Evolutionary conservation across 2,797 vertebrate genomes (phyloP).

Genomic region (Siniperca obscura): DNA sequence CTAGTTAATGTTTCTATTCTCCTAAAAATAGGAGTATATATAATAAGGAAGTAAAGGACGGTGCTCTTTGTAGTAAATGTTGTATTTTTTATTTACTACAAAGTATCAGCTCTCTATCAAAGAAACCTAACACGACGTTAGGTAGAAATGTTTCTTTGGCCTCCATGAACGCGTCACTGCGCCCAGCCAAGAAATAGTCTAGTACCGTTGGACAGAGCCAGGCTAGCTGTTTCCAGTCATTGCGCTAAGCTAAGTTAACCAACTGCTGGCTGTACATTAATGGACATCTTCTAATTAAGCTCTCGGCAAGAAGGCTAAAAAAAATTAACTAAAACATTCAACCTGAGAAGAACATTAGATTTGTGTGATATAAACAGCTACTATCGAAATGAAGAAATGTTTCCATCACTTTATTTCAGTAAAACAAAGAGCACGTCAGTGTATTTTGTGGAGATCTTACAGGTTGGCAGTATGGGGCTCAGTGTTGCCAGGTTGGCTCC

Average conservation of each 20-base stretch:
- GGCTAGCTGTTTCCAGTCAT: too few species aligned
- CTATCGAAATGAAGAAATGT: neutral
- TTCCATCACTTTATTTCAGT: constrained; percentile 12
- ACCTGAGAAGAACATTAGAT: neutral
- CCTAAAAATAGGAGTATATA: neutral
- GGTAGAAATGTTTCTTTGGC: too few species aligned
- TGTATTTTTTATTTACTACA: too few species aligned
- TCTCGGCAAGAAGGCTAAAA: neutral
- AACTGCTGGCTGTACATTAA: neutral
- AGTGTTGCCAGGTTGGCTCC: constrained; percentile 8
- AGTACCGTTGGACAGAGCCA: too few species aligned
- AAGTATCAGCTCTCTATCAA: too few species aligned
- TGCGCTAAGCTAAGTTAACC: too few species aligned
- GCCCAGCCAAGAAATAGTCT: too few species aligned
- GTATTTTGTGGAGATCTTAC: constrained; percentile 3
- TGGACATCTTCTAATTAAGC: neutral
- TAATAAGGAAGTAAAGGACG: too few species aligned
- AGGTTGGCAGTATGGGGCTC: constrained; percentile 35
- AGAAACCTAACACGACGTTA: too few species aligned
- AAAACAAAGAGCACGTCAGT: constrained; percentile 11
- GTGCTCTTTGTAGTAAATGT: too few species aligned
- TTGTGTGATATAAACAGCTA: neutral
- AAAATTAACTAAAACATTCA: neutral
- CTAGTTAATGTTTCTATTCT: neutral
- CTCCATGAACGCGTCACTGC: too few species aligned